phyloP scores from a whole-genome alignment of 2,113 vertebrate genomes.

The Psilopsiagon aurifrons region DNA sequence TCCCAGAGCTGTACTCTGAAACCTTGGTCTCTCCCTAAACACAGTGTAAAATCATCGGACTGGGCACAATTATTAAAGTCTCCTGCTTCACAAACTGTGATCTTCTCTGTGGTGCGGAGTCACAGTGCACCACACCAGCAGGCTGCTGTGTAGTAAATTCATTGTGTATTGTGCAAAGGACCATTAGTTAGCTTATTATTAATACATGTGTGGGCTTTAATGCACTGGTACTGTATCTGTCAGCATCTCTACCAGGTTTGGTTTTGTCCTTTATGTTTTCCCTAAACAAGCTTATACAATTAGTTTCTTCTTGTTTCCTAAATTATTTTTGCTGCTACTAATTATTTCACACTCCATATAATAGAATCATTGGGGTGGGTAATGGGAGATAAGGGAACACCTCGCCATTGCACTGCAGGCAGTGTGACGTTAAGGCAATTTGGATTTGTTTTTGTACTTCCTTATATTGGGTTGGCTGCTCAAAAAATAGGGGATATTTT shows the following conservation, averaged over 20 bases:
- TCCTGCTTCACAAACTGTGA: not conserved
- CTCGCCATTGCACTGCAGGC: conserved; percentile 42
- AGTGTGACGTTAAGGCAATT: conserved; percentile 68
- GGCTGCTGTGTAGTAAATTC: conserved; percentile 50
- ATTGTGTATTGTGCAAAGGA: conserved; percentile 31
- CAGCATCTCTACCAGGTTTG: conserved; percentile 51
- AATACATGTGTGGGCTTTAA: conserved; percentile 58
- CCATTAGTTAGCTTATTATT: conserved; percentile 61
- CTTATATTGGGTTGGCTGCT: conserved; percentile 50
- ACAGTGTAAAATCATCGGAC: not conserved
- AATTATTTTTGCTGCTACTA: conserved; percentile 82
- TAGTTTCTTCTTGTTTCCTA: conserved; percentile 82
- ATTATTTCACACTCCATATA: conserved; percentile 86
- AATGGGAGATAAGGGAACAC: conserved; percentile 77
- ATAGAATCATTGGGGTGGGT: conserved; percentile 82
- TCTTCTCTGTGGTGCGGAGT: not conserved
- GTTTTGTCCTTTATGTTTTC: conserved; percentile 74
- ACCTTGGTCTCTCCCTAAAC: not conserved
- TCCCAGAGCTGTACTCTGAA: not conserved
- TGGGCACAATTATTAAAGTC: conserved; percentile 35
- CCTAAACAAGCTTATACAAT: conserved; percentile 78
- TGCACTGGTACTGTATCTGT: conserved; percentile 43
- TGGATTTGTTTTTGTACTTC: conserved; percentile 65
- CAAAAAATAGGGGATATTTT: not conserved
- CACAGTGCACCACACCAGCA: conserved; percentile 6